Evolutionary conservation across 1,140 invertebrate species (phyloP), one percentile per base, ranked within the genome.

Genomic region (Heterodera schachtii): DNA sequence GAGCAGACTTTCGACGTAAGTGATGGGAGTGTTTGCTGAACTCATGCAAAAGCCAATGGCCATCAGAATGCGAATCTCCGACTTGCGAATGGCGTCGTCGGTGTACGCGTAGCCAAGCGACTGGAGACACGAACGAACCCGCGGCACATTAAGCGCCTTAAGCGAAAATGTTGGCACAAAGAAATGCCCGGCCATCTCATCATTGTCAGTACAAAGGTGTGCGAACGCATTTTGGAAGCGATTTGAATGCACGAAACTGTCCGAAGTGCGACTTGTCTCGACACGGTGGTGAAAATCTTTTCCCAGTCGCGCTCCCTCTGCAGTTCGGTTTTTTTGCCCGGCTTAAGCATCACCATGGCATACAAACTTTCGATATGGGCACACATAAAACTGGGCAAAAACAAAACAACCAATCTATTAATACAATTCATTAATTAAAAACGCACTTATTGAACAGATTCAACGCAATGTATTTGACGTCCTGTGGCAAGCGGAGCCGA

Each of bases 31-130:
- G 21, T 83, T 82, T n/a, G 47, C 16, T 7, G 73, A 52, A 19
- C 75, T 70, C 43, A 60, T 75, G 78, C 74, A 69, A 83, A 83
- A 83, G 6, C 57, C 81, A 60, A 82, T 43, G 16, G 82, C 66
- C 43, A 19, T 83, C 3, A 83, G 57, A 21, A 83, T 49, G 16
- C 82, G 82, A n/a, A 83, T 41, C 69, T 83, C 82, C n/a, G 82
- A 83, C 49, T 79, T 82, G 16, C 75, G 44, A 16, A 83, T 75
- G 8, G 82, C 69, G 7, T 83, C 82, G 44, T 83, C 82, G 3
- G 82, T 83, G 44, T 83, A 83, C 41, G 82, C 81, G 47, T 66
- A 75, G 8, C 82, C 82, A 44, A 83, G 82, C n/a, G 73, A 83
- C 67, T 83, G 71, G 19, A 83, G 82, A 16, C 81, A 82, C 60